phyloP scores from a whole-genome alignment of 2,888 invertebrate species.

The Drosophila dives region DNA sequence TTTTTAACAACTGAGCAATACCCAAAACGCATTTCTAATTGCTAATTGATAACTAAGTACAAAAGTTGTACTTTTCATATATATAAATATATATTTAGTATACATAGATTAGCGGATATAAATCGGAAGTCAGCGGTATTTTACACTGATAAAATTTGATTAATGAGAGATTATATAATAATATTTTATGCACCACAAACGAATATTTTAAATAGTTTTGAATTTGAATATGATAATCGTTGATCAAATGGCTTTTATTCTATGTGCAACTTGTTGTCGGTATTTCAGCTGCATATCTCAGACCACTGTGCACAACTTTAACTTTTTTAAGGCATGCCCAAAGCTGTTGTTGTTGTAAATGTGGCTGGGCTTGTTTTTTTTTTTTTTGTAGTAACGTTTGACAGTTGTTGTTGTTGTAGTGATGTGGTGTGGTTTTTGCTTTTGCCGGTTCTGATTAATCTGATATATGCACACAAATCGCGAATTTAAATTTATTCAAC shows the following conservation, averaged over 20 bases:
- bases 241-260: neutral
- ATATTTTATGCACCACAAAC: neutral
- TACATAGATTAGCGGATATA: neutral
- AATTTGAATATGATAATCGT: neutral
- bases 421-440: slow-evolving; percentile 26
- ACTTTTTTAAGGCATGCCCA: slow-evolving; percentile 39
- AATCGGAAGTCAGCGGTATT: neutral
- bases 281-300: neutral
- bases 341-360: slow-evolving; percentile 43
- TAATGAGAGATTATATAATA: neutral
- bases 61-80: neutral
- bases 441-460: slow-evolving; percentile 56
- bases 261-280: neutral
- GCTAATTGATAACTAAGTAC: neutral
- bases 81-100: neutral
- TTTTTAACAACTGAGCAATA: neutral
- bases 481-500: slow-evolving; percentile 73
- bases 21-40: neutral
- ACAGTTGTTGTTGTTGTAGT: slow-evolving; percentile 16
- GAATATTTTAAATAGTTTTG: fast-evolving
- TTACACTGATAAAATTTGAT: slow-evolving; percentile 5
- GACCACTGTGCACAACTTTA: slow-evolving; percentile 62
- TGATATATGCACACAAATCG: slow-evolving; percentile 69
- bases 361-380: slow-evolving; percentile 29
- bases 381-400: slow-evolving; percentile 28